Evolutionary conservation across 2,888 invertebrate genomes (phyloP).

Genomic region (Drosophila tripunctata): DNA sequence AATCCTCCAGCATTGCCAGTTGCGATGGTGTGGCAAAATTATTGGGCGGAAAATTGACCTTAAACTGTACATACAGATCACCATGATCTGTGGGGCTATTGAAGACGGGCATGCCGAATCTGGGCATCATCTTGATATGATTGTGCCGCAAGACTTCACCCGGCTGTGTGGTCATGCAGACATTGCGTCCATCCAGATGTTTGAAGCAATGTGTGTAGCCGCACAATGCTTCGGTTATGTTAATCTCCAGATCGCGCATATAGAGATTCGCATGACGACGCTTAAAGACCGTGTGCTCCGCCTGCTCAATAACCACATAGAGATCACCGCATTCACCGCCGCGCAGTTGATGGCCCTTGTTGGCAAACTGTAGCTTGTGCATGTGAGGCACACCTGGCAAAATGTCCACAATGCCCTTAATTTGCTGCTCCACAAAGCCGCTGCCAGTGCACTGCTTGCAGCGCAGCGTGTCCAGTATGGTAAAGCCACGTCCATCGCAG

Average conservation of each 20-base stretch:
- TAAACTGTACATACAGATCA: conserved; percentile 93
- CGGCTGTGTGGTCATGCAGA: conserved; percentile 90
- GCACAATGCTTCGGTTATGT: conserved; percentile 94
- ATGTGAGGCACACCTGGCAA: conserved; percentile 95
- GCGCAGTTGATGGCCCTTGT: conserved; percentile 96
- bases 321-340: conserved; percentile 95
- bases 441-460: conserved; percentile 93
- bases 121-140: conserved; percentile 90
- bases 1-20: conserved; percentile 88
- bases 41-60: conserved; percentile 92
- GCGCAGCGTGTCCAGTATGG: conserved; percentile 91
- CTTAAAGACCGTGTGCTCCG: conserved; percentile 91
- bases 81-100: conserved; percentile 94
- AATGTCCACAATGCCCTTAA: conserved; percentile 93
- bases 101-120: conserved; percentile 96
- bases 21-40: conserved; percentile 90
- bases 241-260: conserved; percentile 89
- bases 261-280: conserved; percentile 90
- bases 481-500: conserved; percentile 89
- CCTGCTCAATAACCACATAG: conserved; percentile 92
- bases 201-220: conserved; percentile 93
- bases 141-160: conserved; percentile 92
- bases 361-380: conserved; percentile 93
- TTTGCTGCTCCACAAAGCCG: conserved; percentile 92
- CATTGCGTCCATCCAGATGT: conserved; percentile 94